phyloP scores from a whole-genome alignment of 2,888 invertebrate genomes.

The Folsomia manolachei region DNA sequence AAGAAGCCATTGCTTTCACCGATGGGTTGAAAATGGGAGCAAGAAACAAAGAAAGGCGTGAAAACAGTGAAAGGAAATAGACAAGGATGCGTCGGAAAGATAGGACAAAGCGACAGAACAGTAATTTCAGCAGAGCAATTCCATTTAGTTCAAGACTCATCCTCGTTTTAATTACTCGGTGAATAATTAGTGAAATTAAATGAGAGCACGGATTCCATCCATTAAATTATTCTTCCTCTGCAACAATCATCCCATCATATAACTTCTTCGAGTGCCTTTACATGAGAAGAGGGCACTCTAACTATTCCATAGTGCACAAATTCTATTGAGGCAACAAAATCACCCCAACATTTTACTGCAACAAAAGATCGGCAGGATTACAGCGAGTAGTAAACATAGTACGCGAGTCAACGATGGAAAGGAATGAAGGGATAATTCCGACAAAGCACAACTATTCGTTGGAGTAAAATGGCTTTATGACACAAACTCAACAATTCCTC shows the following conservation, averaged over 20 bases:
- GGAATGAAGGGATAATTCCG: background rate
- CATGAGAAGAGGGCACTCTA: too few species aligned
- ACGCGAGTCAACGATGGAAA: too few species aligned
- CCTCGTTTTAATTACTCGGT: conserved; percentile 47
- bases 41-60: too few species aligned
- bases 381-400: too few species aligned
- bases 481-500: background rate
- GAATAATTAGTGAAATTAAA: conserved; percentile 38
- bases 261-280: too few species aligned
- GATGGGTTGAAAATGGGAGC: conserved; percentile 2
- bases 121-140: conserved; percentile 37
- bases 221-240: too few species aligned
- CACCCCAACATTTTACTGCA: too few species aligned
- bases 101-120: background rate
- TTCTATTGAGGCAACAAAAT: too few species aligned
- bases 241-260: too few species aligned
- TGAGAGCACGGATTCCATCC: background rate
- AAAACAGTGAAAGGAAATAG: background rate
- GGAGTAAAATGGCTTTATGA: background rate
- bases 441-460: background rate
- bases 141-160: conserved; percentile 39
- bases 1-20: background rate
- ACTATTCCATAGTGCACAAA: too few species aligned
- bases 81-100: background rate
- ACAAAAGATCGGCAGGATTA: too few species aligned